These are phyloP conservation scores for Procambarus virginalis DNA, from an alignment of 1,140 invertebrate species.

Conservation along the genomic window DNA sequence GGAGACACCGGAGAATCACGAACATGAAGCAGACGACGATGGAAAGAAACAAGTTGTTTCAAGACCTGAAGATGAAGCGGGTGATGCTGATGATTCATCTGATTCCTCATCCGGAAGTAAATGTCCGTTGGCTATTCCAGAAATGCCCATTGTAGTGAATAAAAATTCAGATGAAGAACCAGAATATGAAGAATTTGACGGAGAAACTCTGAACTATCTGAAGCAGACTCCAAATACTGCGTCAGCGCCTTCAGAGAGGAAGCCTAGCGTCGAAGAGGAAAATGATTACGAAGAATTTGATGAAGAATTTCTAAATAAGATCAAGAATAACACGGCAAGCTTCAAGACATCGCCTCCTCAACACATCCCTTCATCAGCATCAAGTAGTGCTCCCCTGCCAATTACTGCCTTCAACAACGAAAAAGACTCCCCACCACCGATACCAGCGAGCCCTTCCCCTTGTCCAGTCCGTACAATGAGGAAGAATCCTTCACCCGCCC, in stretches of 20 bases:
- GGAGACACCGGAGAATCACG: background rate
- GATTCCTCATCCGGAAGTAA: too few species aligned
- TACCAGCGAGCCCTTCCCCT: background rate
- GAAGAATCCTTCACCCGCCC: too few species aligned
- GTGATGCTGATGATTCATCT: background rate
- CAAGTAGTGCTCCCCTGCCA: background rate
- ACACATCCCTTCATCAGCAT: background rate
- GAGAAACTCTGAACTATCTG: background rate
- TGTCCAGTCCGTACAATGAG: too few species aligned
- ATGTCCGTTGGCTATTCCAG: background rate
- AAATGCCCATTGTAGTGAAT: background rate
- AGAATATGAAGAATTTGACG: slow-evolving; percentile 2
- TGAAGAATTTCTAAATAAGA: background rate
- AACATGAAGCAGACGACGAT: background rate
- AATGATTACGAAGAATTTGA: background rate
- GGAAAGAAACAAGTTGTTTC: background rate
- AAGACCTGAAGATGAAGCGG: background rate
- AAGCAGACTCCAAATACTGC: background rate
- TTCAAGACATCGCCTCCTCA: background rate
- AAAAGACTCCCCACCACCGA: background rate
- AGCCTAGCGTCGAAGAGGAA: background rate
- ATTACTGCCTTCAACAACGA: background rate
- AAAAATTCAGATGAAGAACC: background rate
- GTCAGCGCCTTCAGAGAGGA: background rate
- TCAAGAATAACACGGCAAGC: background rate